Conservation (phyloP, 2,797 vertebrate genomes). For the Hoplostethus atlanticus region DNA sequence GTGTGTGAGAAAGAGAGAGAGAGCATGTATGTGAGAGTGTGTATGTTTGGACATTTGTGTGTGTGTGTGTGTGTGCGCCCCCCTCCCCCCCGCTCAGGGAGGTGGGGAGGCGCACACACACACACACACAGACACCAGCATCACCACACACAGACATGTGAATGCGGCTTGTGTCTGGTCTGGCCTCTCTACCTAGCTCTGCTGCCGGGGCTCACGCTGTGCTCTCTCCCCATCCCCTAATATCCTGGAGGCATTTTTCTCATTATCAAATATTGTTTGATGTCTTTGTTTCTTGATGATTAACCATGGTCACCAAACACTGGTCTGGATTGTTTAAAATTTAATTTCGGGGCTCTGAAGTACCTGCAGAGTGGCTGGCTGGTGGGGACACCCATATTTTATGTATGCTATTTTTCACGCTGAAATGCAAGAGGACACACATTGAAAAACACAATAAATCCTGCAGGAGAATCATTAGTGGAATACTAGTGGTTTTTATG, state of each 20-base stretch:
- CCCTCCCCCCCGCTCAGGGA: conserved; percentile 1
- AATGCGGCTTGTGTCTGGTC: conserved; percentile 78
- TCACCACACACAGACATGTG: conserved; percentile 73
- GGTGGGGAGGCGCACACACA: conserved; percentile 18
- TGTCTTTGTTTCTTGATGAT: conserved; percentile 90
- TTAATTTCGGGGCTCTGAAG: conserved; percentile 83
- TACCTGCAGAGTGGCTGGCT: conserved; percentile 79
- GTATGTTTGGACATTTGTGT: background rate
- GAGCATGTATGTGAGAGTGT: conserved; percentile 3
- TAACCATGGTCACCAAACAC: conserved; percentile 86
- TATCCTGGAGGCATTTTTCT: conserved; percentile 89
- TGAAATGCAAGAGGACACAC: conserved; percentile 79
- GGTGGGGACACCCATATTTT: conserved; percentile 82
- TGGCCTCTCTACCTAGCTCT: conserved; percentile 75
- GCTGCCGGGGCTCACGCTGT: conserved; percentile 78
- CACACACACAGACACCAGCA: conserved; percentile 20
- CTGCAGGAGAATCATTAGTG: conserved; percentile 81
- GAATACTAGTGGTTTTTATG: conserved; percentile 80
- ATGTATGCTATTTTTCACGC: conserved; percentile 83
- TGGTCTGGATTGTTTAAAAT: conserved; percentile 88
- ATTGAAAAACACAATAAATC: conserved; percentile 81
- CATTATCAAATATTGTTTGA: conserved; percentile 90
- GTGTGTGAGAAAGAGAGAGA: background rate
- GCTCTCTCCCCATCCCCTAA: conserved; percentile 75
- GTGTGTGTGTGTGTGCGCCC: background rate